A percentile compares a stretch with the other conserved stretches of the same genome.
Evolutionary conservation across 2,888 invertebrate species (phyloP).

Genomic region (Acanthosepion esculentum): DNA sequence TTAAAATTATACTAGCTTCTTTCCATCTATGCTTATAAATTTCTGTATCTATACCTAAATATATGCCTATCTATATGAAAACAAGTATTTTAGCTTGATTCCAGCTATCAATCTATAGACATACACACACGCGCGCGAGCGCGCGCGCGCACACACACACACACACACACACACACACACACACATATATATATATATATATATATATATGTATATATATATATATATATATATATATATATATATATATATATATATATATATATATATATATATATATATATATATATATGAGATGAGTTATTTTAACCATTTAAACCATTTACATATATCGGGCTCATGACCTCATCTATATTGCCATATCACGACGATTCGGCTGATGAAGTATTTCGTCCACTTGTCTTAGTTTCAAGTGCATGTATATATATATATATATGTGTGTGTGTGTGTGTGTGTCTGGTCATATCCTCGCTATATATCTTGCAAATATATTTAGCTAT

Average conservation of each 20-base stretch:
- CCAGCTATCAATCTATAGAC: background rate
- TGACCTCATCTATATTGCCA: too few species aligned
- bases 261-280: constrained; percentile 37
- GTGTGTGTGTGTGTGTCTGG: background rate
- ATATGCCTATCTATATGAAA: too few species aligned
- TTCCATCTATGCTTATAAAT: too few species aligned
- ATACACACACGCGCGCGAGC: background rate
- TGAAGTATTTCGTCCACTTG: background rate
- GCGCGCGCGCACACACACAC: background rate
- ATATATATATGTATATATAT: background rate
- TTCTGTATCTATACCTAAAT: too few species aligned
- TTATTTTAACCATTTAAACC: too few species aligned
- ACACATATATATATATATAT: background rate
- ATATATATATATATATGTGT: background rate
- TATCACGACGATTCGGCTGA: too few species aligned
- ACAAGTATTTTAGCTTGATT: background rate
- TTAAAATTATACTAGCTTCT: too few species aligned
- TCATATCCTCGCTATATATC: too few species aligned
- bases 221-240: background rate
- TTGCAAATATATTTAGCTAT: too few species aligned
- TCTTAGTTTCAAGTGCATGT: background rate
- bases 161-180: background rate
- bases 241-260: background rate
- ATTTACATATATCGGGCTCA: too few species aligned
- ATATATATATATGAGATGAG: too few species aligned